phyloP scores from a whole-genome alignment of 2,113 vertebrate genomes.

The Guaruba guarouba region DNA sequence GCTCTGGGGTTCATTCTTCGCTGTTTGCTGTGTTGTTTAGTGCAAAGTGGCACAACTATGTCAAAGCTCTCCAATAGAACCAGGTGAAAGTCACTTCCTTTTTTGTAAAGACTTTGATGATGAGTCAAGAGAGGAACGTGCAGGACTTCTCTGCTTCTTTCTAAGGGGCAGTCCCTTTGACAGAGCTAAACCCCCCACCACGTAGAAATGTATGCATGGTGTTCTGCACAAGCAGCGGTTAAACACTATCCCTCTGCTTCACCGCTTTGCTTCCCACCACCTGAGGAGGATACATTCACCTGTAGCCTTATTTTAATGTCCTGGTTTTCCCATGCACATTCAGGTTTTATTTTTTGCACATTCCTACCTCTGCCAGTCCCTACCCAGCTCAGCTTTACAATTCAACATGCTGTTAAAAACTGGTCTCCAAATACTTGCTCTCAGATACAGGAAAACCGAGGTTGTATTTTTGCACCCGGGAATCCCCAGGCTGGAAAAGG shows the following conservation, averaged over 20 bases:
- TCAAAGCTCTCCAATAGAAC: rapidly evolving
- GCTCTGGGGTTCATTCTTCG: background rate
- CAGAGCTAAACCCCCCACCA: rapidly evolving
- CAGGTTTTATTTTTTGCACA: background rate
- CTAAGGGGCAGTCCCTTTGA: rapidly evolving
- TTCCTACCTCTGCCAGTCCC: background rate
- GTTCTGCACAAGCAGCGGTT: background rate
- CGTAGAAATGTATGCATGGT: rapidly evolving
- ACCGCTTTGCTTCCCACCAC: background rate
- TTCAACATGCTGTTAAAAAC: background rate
- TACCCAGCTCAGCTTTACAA: background rate
- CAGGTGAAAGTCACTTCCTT: background rate
- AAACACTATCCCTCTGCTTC: background rate
- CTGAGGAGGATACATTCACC: background rate
- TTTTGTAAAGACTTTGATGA: background rate
- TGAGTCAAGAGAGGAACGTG: background rate
- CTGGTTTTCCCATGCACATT: rapidly evolving
- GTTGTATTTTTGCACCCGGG: background rate
- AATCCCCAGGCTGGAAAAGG: background rate
- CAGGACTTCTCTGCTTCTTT: background rate
- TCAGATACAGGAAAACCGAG: background rate
- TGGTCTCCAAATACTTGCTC: background rate
- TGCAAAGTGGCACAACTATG: background rate
- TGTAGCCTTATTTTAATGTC: background rate
- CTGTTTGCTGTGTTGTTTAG: background rate